A percentile compares a stretch with the other conserved stretches of the same genome.
phyloP scores from a whole-genome alignment of 2,797 vertebrate genomes.

The Euthynnus affinis region DNA sequence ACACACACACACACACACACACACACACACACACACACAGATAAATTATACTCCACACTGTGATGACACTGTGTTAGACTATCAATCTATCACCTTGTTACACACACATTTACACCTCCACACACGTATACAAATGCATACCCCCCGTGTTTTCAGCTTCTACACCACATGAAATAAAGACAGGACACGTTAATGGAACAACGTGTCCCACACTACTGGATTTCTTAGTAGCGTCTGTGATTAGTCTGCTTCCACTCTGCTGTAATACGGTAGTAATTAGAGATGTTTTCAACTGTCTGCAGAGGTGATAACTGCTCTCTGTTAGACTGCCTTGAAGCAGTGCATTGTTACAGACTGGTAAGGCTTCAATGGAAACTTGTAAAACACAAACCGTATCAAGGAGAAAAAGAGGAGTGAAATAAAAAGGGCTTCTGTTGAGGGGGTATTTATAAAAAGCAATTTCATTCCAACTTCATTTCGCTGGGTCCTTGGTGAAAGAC shows the following conservation, averaged over 20 bases:
- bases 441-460: constrained; percentile 49
- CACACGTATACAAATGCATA: background rate
- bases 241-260: constrained; percentile 33
- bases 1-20: too few species aligned
- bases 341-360: constrained; percentile 47
- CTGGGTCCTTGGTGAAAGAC: constrained; percentile 41
- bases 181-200: constrained; percentile 21
- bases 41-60: background rate
- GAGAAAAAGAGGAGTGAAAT: constrained; percentile 29
- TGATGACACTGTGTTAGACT: background rate
- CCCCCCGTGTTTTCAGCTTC: constrained; percentile 2
- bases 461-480: constrained; percentile 57
- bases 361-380: constrained; percentile 63
- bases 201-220: constrained; percentile 22
- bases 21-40: too few species aligned
- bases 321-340: constrained; percentile 49
- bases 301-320: constrained; percentile 55
- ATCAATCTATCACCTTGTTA: background rate
- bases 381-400: constrained; percentile 34
- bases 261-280: constrained; percentile 58
- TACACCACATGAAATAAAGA: constrained; percentile 27
- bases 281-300: constrained; percentile 56
- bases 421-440: constrained; percentile 39
- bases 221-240: constrained; percentile 22
- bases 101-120: background rate